These are phyloP conservation scores for Cephus cinctus DNA, from an alignment of 1,140 invertebrate species.

Conservation along the genomic window DNA sequence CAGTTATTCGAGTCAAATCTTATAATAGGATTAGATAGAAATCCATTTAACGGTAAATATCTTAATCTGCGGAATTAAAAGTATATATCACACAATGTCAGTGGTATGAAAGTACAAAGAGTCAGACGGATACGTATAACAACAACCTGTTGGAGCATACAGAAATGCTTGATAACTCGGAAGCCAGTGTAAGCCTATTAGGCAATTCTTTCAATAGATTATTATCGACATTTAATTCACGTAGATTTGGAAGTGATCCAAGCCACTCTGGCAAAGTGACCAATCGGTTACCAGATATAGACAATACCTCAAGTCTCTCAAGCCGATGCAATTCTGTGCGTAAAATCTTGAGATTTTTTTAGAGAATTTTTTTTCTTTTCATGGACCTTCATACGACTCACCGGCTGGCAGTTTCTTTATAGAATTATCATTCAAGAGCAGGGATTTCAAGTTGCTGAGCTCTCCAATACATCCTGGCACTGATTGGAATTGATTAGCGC, in stretches of 20 bases:
- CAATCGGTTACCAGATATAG: conserved; percentile 36
- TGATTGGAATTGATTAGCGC: conserved; percentile 31
- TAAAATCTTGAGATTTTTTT: neutral
- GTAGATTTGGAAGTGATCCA: conserved; percentile 36
- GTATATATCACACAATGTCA: neutral
- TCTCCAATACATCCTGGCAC: conserved; percentile 28
- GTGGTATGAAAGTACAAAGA: conserved; percentile 5
- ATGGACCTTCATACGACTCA: conserved; percentile 18
- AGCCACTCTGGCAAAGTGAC: conserved; percentile 40
- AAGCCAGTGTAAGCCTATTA: conserved; percentile 38
- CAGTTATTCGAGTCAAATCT: conserved; percentile 36
- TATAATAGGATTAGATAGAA: conserved; percentile 38
- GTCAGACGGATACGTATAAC: neutral
- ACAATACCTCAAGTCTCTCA: conserved; percentile 32
- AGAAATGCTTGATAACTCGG: conserved; percentile 34
- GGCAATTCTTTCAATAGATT: conserved; percentile 42
- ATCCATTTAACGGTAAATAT: conserved; percentile 44
- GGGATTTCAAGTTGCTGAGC: conserved; percentile 25
- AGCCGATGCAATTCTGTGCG: conserved; percentile 30
- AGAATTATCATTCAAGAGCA: conserved; percentile 37
- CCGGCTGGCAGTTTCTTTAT: conserved; percentile 31
- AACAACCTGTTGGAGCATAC: conserved; percentile 40
- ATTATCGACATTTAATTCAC: conserved; percentile 37
- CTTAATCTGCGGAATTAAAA: conserved; percentile 26
- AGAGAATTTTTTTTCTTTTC: conserved; percentile 1